These are phyloP conservation scores for Verasper variegatus DNA, from an alignment of 2,113 vertebrate genomes.

Conservation along the genomic window DNA sequence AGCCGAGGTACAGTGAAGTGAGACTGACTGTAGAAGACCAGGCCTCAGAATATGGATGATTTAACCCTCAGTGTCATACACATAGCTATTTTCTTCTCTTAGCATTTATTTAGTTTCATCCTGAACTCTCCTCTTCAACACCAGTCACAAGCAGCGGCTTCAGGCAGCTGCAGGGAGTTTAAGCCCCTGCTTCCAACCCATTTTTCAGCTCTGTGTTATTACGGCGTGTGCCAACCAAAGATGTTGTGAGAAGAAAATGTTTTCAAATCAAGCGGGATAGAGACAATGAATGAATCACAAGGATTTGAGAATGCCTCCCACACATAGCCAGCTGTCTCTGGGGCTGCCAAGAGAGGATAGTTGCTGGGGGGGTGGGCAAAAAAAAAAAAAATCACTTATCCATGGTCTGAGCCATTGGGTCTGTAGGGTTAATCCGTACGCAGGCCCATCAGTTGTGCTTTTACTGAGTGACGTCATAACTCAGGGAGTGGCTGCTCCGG, in stretches of 20 bases:
- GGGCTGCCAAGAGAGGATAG: slow-evolving; percentile 33
- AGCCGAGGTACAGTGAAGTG: slow-evolving; percentile 87
- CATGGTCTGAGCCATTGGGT: slow-evolving; percentile 76
- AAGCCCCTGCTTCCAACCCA: slow-evolving; percentile 18
- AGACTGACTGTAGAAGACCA: background rate
- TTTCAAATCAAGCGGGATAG: slow-evolving; percentile 78
- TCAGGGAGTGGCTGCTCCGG: slow-evolving; percentile 67
- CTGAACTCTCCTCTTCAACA: background rate
- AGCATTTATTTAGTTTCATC: background rate
- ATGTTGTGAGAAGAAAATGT: slow-evolving; percentile 57
- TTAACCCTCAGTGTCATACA: background rate
- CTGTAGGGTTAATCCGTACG: slow-evolving; percentile 81
- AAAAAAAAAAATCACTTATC: slow-evolving; percentile 77
- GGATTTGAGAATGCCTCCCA: slow-evolving; percentile 80
- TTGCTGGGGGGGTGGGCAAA: background rate
- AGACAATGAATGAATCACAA: slow-evolving; percentile 75
- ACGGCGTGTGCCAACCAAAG: slow-evolving; percentile 47
- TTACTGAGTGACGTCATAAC: slow-evolving; percentile 80
- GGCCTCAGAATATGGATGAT: background rate
- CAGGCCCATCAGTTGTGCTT: slow-evolving; percentile 81
- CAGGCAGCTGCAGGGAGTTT: slow-evolving; percentile 3
- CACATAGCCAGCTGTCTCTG: slow-evolving; percentile 80
- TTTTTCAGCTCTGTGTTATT: slow-evolving; percentile 53
- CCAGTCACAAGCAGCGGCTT: background rate
- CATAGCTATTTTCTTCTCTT: background rate